Evolutionary conservation across 2,888 invertebrate species (phyloP), one percentile per base, ranked within the genome.

Genomic region (Caenorhabditis uteleia): DNA sequence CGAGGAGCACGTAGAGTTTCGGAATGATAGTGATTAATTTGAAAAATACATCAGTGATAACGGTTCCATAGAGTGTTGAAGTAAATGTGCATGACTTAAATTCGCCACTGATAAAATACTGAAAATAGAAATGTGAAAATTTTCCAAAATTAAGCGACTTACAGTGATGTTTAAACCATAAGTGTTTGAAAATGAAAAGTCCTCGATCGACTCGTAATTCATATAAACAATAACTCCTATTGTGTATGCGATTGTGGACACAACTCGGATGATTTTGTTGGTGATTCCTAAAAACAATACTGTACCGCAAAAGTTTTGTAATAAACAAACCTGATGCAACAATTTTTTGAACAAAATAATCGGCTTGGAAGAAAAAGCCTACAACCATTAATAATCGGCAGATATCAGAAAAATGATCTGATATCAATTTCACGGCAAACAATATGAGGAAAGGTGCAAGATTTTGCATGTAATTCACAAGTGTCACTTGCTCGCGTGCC

Each of bases 21-120:
- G 55, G 55, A 26, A 61, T 18, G 14, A 61, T 21, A 10, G 55
- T 55, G 6, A 61, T 34, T 7, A 61, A n/a, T 29, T 61, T 61
- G 55, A 55, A 61, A 6, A 39, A 36, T 2, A 44, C 46, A n/a
- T 61, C 61, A 6, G 38, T 36, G 12, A 55, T 31, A 23, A 61
- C n/a, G 18, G 51, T 33, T 23, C 55, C 55, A 27, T 55, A 55
- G 2, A 51, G 5, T 12, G 61, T 61, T 3, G 55, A 42, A 20
- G 46, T 25, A 46, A 59, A 38, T 8, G 47, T 25, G 2, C 53
- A 16, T 5, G 53, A 27, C 26, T 40, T 44, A 31, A 16, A 48
- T 12, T 53, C 50, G 2, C 53, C 59, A 20, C 40, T 40, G 14
- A 40, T 2, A 21, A 45, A 61, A 27, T 46, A 50, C 55, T 55